Percentiles rank a stretch among this genome's conserved stretches.
Conservation (phyloP, 1,140 invertebrate species). For the Hyles vespertilio region DNA sequence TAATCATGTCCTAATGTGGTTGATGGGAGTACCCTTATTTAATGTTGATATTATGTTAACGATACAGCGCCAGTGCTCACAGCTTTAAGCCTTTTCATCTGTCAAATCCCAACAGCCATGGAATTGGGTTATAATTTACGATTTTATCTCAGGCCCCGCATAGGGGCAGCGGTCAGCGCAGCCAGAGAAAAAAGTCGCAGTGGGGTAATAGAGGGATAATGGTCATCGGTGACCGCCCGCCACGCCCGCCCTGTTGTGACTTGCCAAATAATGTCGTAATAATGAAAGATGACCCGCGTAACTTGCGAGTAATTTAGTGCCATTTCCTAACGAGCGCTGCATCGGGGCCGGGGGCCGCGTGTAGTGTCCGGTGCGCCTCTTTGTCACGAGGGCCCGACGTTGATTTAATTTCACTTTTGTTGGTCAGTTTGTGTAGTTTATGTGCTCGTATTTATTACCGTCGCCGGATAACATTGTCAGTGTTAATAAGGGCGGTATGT, state of each 20-base stretch:
- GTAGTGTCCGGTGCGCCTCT: slow-evolving; percentile 38
- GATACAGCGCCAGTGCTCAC: slow-evolving; percentile 50
- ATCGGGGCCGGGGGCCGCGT: slow-evolving; percentile 28
- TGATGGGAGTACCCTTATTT: slow-evolving; percentile 54
- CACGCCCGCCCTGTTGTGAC: slow-evolving; percentile 58
- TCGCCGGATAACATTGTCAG: slow-evolving; percentile 38
- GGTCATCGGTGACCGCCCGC: slow-evolving; percentile 45
- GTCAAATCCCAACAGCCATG: slow-evolving; percentile 69
- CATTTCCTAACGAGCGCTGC: slow-evolving; percentile 44
- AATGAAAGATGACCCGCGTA: slow-evolving; percentile 59
- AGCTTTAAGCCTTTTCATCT: slow-evolving; percentile 71
- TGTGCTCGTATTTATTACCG: slow-evolving; percentile 36
- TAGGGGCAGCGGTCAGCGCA: slow-evolving; percentile 66
- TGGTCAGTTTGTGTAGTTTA: slow-evolving; percentile 54
- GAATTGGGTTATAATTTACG: slow-evolving; percentile 75
- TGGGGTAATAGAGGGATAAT: slow-evolving; percentile 47
- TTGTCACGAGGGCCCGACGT: slow-evolving; percentile 37
- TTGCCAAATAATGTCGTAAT: slow-evolving; percentile 69
- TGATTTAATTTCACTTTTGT: slow-evolving; percentile 63
- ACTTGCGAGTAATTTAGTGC: slow-evolving; percentile 62
- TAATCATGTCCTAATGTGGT: slow-evolving; percentile 53
- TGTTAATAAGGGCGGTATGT: slow-evolving; percentile 28
- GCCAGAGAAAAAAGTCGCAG: slow-evolving; percentile 53
- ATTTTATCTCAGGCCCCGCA: slow-evolving; percentile 69
- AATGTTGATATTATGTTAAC: slow-evolving; percentile 63